Evolutionary conservation across 2,113 vertebrate species (phyloP).

Genomic region (Columbina picui): DNA sequence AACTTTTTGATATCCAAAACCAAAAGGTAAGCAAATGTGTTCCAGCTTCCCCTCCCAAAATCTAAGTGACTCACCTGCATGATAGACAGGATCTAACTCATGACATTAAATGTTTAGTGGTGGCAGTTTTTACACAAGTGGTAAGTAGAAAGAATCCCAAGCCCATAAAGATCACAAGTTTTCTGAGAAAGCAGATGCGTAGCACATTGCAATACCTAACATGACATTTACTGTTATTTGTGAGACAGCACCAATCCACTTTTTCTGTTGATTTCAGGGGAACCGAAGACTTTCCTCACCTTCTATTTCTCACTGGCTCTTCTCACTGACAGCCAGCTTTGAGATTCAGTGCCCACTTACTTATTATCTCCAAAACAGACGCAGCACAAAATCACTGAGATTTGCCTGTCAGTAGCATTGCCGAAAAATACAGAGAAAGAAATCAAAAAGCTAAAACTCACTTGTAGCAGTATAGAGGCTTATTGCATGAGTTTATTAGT

Average conservation of each 20-base stretch:
- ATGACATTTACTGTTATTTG: not conserved
- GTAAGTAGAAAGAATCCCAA: not conserved
- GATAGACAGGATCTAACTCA: not conserved
- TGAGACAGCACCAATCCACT: not conserved
- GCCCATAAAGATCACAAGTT: not conserved
- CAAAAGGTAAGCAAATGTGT: not conserved
- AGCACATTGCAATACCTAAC: not conserved
- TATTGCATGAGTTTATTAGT: not conserved
- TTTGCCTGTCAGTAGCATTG: not conserved
- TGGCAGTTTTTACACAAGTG: not conserved
- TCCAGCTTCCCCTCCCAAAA: not conserved
- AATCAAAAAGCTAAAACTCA: not conserved
- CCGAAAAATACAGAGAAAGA: not conserved
- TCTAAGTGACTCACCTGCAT: not conserved
- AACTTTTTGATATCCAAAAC: not conserved
- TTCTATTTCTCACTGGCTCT: not conserved
- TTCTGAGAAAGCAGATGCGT: not conserved
- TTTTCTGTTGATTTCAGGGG: not conserved
- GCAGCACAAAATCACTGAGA: not conserved
- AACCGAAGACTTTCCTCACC: not conserved
- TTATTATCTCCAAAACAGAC: not conserved
- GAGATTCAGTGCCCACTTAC: not conserved
- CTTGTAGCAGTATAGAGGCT: not conserved
- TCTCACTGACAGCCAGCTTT: not conserved
- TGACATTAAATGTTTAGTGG: not conserved